A percentile compares a stretch with the other conserved stretches of the same genome.
phyloP scores from a whole-genome alignment of 2,113 vertebrate species.

The Eurystomus gularis region DNA sequence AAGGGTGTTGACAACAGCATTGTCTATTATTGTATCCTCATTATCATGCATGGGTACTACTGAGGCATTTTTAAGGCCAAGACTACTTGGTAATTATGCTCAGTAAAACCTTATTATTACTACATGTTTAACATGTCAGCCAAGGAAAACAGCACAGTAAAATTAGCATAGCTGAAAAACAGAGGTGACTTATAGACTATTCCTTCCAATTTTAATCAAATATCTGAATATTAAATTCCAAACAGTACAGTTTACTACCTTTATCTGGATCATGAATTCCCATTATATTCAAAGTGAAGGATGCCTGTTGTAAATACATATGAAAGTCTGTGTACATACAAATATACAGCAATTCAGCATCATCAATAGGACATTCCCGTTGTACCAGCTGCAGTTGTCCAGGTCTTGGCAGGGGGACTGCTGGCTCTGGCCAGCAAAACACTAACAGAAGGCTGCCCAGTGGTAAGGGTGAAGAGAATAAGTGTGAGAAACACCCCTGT shows the following conservation, averaged over 20 bases:
- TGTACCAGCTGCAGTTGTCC: fast-evolving
- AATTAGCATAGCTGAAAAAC: conserved; percentile 24
- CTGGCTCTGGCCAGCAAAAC: not conserved
- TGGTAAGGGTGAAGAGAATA: not conserved
- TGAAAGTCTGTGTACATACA: not conserved
- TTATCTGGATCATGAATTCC: not conserved
- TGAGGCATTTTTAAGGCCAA: conserved; percentile 21
- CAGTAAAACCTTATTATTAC: conserved; percentile 34
- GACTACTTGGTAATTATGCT: conserved; percentile 10
- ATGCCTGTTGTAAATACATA: not conserved
- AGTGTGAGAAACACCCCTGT: not conserved
- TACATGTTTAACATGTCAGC: not conserved
- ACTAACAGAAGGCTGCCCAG: fast-evolving
- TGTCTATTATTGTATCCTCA: not conserved
- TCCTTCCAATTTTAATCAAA: conserved; percentile 2
- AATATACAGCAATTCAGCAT: not conserved
- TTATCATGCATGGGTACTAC: not conserved
- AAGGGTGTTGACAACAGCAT: not conserved
- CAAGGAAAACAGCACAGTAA: not conserved
- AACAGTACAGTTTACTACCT: not conserved
- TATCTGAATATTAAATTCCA: not conserved
- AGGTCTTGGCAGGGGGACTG: not conserved
- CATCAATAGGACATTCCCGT: not conserved
- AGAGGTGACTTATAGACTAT: not conserved
- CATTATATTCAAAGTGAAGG: not conserved